Evolutionary conservation across 2,797 vertebrate species (phyloP).

Genomic region (Ibycter americanus): DNA sequence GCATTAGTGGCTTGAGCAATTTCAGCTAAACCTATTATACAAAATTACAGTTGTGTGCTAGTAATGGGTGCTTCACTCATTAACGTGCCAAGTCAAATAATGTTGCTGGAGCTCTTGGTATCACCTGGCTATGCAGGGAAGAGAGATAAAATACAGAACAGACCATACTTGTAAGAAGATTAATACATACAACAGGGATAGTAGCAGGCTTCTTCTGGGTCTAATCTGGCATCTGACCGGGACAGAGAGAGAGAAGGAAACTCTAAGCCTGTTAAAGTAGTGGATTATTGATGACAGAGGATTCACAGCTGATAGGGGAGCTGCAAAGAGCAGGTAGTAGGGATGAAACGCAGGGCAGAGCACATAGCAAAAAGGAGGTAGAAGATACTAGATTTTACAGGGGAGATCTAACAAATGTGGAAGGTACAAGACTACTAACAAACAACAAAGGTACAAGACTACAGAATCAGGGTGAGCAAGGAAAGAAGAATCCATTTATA

Average conservation of each 20-base stretch:
- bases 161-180: constrained; percentile 48
- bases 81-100: neutral
- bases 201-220: constrained; percentile 36
- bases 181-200: constrained; percentile 35
- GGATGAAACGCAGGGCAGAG: neutral
- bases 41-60: neutral
- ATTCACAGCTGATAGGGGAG: constrained; percentile 20
- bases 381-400: neutral
- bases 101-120: neutral
- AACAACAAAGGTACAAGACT: neutral
- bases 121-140: neutral
- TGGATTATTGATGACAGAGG: constrained; percentile 56
- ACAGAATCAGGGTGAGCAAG: neutral
- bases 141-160: constrained; percentile 58
- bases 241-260: constrained; percentile 50
- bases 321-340: neutral
- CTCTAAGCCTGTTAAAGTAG: constrained; percentile 48
- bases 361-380: neutral
- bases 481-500: neutral
- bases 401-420: neutral
- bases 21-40: neutral
- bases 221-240: constrained; percentile 53
- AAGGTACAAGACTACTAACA: neutral
- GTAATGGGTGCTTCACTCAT: neutral
- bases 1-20: neutral